phyloP scores from a whole-genome alignment of 2,888 invertebrate genomes.

The Diplolepis rosae region DNA sequence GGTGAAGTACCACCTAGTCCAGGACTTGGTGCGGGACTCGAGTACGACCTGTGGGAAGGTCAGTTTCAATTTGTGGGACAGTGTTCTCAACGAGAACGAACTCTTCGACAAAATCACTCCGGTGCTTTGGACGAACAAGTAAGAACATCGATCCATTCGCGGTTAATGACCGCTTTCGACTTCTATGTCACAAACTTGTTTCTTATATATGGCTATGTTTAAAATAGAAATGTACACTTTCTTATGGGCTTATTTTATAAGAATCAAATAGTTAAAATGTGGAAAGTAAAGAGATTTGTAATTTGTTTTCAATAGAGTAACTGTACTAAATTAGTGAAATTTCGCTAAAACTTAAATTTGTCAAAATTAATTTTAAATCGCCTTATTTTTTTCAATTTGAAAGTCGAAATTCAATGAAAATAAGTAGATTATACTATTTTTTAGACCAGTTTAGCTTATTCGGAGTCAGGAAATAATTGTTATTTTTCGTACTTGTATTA shows the following conservation, averaged over 20 bases:
- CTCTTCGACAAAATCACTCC: constrained; percentile 56
- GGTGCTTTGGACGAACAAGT: constrained; percentile 79
- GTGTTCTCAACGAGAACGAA: constrained; percentile 61
- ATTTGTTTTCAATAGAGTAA: too few relatives aligned
- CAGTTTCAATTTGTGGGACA: constrained; percentile 88
- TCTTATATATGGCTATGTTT: constrained; percentile 6
- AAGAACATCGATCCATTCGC: constrained; percentile 57
- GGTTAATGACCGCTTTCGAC: constrained; percentile 13
- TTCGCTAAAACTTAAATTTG: too few relatives aligned
- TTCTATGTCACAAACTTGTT: neutral
- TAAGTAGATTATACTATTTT: too few relatives aligned
- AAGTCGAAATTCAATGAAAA: too few relatives aligned
- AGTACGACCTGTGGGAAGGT: constrained; percentile 92
- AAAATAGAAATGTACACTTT: constrained; percentile 19
- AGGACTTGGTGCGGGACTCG: constrained; percentile 79
- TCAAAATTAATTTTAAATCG: too few relatives aligned
- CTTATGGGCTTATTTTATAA: neutral
- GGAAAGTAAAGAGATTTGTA: neutral
- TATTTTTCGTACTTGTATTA: too few relatives aligned
- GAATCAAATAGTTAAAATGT: neutral
- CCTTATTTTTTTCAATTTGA: too few relatives aligned
- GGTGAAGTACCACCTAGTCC: constrained; percentile 7
- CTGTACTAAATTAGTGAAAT: too few relatives aligned
- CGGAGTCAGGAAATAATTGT: too few relatives aligned
- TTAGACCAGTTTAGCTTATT: too few relatives aligned